A percentile compares a stretch with the other conserved stretches of the same genome.
Conservation (phyloP, 2,888 invertebrate genomes). For the Scaptodrosophila latifasciaeformis region DNA sequence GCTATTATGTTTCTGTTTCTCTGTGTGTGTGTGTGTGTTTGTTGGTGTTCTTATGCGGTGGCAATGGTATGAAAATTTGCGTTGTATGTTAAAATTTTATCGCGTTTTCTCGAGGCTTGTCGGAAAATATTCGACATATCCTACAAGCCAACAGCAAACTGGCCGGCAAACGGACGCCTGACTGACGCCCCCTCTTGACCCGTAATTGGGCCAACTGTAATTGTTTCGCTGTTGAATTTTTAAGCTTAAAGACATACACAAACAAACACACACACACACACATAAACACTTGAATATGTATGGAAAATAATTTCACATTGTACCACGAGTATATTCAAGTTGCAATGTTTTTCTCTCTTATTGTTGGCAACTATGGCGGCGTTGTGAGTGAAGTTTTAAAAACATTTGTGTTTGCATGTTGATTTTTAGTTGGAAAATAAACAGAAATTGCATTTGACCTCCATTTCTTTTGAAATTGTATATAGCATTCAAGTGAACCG, state of each 20-base stretch:
- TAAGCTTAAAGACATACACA: slow-evolving; percentile 9
- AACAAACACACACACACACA: not conserved
- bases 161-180: slow-evolving; percentile 17
- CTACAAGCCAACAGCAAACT: slow-evolving; percentile 18
- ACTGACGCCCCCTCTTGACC: slow-evolving; percentile 20
- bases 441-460: slow-evolving; percentile 41
- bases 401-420: slow-evolving; percentile 39
- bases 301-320: slow-evolving; percentile 33
- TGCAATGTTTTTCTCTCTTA: slow-evolving; percentile 41
- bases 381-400: slow-evolving; percentile 16
- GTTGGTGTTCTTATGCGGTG: slow-evolving; percentile 5
- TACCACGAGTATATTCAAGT: slow-evolving; percentile 9
- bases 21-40: slow-evolving; percentile 7
- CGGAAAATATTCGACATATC: slow-evolving; percentile 53
- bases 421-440: slow-evolving; percentile 28
- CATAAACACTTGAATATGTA: not conserved
- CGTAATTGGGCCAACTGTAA: slow-evolving; percentile 61
- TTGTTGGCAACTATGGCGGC: not conserved
- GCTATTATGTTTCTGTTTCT: slow-evolving; percentile 5
- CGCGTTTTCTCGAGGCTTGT: slow-evolving; percentile 53
- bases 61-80: slow-evolving; percentile 39
- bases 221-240: slow-evolving; percentile 57
- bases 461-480: slow-evolving; percentile 33
- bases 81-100: slow-evolving; percentile 64
- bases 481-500: not conserved